Conservation (phyloP, 2,888 invertebrate genomes). For the Scotopteryx bipunctaria region DNA sequence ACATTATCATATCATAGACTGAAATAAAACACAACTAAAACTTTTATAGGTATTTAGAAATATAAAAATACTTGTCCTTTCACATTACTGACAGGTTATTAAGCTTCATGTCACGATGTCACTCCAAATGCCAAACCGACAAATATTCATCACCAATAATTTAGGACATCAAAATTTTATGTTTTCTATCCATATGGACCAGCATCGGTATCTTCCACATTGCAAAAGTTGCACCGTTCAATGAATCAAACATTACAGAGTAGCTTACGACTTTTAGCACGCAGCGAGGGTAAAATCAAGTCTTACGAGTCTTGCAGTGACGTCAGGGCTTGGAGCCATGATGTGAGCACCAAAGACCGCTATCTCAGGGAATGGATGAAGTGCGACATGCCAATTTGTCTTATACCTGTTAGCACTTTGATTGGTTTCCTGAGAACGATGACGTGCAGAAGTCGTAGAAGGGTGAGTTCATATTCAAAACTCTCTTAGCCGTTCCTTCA, state of each 20-base stretch:
- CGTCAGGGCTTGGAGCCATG: slow-evolving; percentile 82
- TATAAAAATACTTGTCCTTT: too few species aligned
- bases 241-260: slow-evolving; percentile 54
- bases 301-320: slow-evolving; percentile 79
- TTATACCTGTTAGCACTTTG: slow-evolving; percentile 57
- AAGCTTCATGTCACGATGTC: not conserved
- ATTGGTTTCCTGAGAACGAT: slow-evolving; percentile 54
- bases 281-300: slow-evolving; percentile 82
- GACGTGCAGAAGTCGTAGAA: slow-evolving; percentile 56
- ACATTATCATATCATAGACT: too few species aligned
- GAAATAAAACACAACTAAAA: too few species aligned
- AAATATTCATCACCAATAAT: slow-evolving; percentile 16
- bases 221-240: slow-evolving; percentile 44
- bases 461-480: slow-evolving; percentile 42
- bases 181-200: slow-evolving; percentile 47
- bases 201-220: slow-evolving; percentile 26
- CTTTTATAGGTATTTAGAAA: too few species aligned
- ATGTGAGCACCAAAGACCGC: slow-evolving; percentile 48
- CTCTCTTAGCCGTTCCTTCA: too few species aligned
- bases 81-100: not conserved
- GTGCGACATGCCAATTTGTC: slow-evolving; percentile 63
- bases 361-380: slow-evolving; percentile 77
- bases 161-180: slow-evolving; percentile 52
- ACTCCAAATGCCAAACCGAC: slow-evolving; percentile 7
- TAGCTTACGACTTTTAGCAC: slow-evolving; percentile 54